phyloP scores from a whole-genome alignment of 2,888 invertebrate genomes.

The Polyploca ridens region DNA sequence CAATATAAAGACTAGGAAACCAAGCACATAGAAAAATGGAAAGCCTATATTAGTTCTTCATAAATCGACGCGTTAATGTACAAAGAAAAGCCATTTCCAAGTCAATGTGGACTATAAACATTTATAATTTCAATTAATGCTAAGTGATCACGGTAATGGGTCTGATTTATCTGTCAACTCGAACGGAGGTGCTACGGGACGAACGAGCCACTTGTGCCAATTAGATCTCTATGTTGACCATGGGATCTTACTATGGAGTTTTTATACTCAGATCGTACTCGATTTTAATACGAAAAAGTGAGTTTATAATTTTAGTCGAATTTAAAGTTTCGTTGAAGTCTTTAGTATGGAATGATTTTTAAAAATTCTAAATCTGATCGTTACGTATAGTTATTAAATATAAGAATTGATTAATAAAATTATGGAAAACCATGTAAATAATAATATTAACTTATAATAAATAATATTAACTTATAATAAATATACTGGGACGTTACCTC shows the following conservation, averaged over 20 bases:
- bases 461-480: no score
- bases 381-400: no score
- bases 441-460: no score
- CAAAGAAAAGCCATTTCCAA: slow-evolving; percentile 3
- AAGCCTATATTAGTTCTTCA: not conserved
- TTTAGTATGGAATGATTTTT: not conserved
- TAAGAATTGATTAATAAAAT: no score
- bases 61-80: slow-evolving; percentile 5
- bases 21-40: not conserved
- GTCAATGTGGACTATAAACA: slow-evolving; percentile 17
- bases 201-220: slow-evolving; percentile 35
- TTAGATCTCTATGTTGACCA: slow-evolving; percentile 30
- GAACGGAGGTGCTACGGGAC: slow-evolving; percentile 19
- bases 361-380: not conserved
- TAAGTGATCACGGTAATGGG: slow-evolving; percentile 37
- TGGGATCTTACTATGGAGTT: not conserved
- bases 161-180: slow-evolving; percentile 38
- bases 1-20: not conserved
- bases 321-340: not conserved
- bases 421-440: no score
- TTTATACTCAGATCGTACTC: not conserved
- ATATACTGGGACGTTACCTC: no score
- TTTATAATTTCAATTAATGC: slow-evolving; percentile 37
- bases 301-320: no score
- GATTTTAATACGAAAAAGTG: not conserved